Base-by-base conservation (phyloP, 1,140 invertebrate genomes). In the Drosophila lacertosa region DNA sequence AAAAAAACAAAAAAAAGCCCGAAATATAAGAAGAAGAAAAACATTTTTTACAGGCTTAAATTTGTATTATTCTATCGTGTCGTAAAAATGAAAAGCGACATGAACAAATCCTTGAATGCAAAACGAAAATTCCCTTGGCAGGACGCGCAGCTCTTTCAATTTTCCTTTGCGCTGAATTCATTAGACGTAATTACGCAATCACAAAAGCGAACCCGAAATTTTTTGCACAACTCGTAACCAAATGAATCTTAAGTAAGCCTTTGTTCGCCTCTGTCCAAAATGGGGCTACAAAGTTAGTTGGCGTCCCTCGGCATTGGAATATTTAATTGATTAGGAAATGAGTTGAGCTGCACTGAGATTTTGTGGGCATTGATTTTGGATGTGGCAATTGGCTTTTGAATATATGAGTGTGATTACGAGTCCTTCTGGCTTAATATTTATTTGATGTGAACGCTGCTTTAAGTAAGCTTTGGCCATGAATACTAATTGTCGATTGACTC, bases 271-370 rank as follows among this genome's bases (percentile, higher is more conserved):
- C n/a, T 69, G 74, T 40, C 37, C 22, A 45, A 50, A 47, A 58
- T 39, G 26, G 40, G 40, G 20, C 10, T n/a, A n/a, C n/a, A n/a
- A n/a, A n/a, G n/a, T n/a, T n/a, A n/a, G n/a, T 45, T 45, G 29
- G 24, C 47, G 11, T 35, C 35, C 47, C 45, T 55, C 33, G 48
- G 64, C 76, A 79, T 84, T 58, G 26, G 68, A 84, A 84, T 84
- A 84, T 80, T 84, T 80, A 84, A 84, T 84, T 84, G 81, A 84
- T 84, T 84, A 77, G 64, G 73, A 77, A 80, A 84, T 84, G 64
- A 84, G 81, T 62, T 74, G 65, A 70, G 73, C 44, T 54, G 9
- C 22, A 24, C 29, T 39, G 26, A 45, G 74, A 73, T 73, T 73
- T 75, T 58, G 60, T 45, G 35, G 42, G 9, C n/a, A 58, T 39